phyloP scores from a whole-genome alignment of 2,113 vertebrate species.

The Ophthalmolycus amberensis region DNA sequence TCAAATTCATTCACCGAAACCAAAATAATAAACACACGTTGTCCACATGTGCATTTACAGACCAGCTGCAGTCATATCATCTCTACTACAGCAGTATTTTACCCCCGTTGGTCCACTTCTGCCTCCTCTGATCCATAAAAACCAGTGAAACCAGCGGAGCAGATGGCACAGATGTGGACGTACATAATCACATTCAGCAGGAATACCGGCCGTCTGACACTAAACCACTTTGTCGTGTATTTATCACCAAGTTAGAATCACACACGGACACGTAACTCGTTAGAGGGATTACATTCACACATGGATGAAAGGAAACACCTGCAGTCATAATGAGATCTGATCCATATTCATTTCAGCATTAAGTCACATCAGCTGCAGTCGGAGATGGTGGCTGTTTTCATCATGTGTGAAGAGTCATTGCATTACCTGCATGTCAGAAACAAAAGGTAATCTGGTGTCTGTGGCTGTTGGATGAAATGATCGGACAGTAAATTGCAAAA shows the following conservation, averaged over 20 bases:
- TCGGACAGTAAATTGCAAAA: too few relatives aligned
- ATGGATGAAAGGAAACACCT: constrained; percentile 42
- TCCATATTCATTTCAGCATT: constrained; percentile 40
- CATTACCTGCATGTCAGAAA: constrained; percentile 9
- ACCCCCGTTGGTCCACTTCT: not conserved
- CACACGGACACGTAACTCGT: not conserved
- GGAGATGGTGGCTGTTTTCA: constrained; percentile 23
- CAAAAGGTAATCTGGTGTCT: too few relatives aligned
- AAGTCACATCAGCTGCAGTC: not conserved
- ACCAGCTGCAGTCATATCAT: not conserved
- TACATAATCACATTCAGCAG: constrained; percentile 33
- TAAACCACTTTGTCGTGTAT: constrained; percentile 41
- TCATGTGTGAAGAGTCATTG: constrained; percentile 16
- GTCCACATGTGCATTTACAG: not conserved
- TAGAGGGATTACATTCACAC: constrained; percentile 41
- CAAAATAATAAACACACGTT: not conserved
- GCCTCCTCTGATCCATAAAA: constrained; percentile 38
- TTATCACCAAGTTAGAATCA: constrained; percentile 45
- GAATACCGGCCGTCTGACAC: constrained; percentile 13
- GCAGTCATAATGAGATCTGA: constrained; percentile 45
- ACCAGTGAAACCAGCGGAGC: constrained; percentile 30
- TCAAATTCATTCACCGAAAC: not conserved
- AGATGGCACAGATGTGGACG: constrained; percentile 37
- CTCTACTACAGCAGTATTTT: constrained; percentile 8
- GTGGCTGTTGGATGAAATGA: too few relatives aligned